phyloP scores from a whole-genome alignment of 2,888 invertebrate genomes.

The Drosophila borborema region DNA sequence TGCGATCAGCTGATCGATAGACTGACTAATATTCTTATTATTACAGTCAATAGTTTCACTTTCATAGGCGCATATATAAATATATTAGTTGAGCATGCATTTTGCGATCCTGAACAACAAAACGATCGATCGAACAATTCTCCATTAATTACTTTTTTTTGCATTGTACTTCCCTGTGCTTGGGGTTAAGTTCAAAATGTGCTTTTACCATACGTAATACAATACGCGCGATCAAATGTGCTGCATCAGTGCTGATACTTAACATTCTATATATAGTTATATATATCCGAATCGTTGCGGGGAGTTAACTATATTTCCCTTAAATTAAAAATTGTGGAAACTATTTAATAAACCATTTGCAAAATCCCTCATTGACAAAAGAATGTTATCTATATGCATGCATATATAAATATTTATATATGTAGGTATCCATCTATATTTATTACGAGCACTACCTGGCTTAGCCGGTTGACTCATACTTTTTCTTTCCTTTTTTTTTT shows the following conservation, averaged over 20 bases:
- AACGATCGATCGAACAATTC: neutral
- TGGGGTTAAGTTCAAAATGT: neutral
- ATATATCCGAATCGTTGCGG: constrained; percentile 6
- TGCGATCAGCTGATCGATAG: constrained; percentile 1
- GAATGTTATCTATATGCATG: neutral
- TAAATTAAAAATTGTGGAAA: neutral
- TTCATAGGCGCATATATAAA: constrained; percentile 9
- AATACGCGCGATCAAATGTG: neutral
- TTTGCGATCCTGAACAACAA: neutral
- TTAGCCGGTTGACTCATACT: neutral
- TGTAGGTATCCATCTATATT: neutral
- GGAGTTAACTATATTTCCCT: constrained; percentile 8
- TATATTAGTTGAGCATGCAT: constrained; percentile 1
- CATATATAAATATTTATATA: neutral
- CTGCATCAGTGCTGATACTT: constrained; percentile 6
- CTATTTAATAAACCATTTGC: neutral
- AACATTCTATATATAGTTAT: constrained; percentile 4
- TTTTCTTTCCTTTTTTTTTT: neutral
- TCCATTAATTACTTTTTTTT: constrained; percentile 6
- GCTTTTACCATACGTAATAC: constrained; percentile 7
- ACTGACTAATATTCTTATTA: neutral
- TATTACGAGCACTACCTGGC: neutral
- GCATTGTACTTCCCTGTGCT: constrained; percentile 6
- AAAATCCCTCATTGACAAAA: constrained; percentile 5
- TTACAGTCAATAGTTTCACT: constrained; percentile 3